Evolutionary conservation across 2,888 invertebrate species (phyloP), one percentile per base, ranked within the genome.

Genomic region (Priocnemis perturbator): DNA sequence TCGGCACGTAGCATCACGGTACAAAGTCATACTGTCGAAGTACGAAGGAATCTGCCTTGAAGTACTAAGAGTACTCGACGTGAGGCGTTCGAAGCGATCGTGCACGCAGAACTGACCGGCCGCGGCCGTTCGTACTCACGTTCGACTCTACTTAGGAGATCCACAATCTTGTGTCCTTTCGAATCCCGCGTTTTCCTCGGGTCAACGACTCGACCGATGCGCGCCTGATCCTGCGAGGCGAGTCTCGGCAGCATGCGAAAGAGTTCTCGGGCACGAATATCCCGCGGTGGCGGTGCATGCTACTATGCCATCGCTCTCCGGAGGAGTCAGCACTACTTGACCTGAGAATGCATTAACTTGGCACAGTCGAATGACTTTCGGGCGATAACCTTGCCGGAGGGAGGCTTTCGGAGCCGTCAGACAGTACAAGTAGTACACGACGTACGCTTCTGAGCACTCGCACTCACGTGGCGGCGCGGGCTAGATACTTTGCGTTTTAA

Each of bases 191-290:
- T 76, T 78, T 75, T 74, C 63, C 60, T n/a, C 68, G 78, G 83
- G 83, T 85, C 85, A 85, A 83, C 78, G 84, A 84, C 83, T 83
- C 53, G 17, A 68, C 72, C 78, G 76, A 78, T 37, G 37, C 74
- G 37, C 74, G 74, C 69, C 72, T 78, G 75, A 76, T 82, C 75
- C 71, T 70, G 81, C 64, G 67, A 76, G 69, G 71, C 68, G 65
- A 75, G 71, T 74, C 65, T 71, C 72, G 73, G 71, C 74, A 74
- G 14, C 83, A 75, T 77, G 76, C 80, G 73, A 79, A 81, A 81
- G 75, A 76, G 69, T 73, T 73, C 72, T 61, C 65, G 73, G 62
- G 70, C 67, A 72, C 77, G 66, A 78, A 83, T 75, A 60, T 19
- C 20, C 58, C 30, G 21, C n/a, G n/a, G n/a, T 59, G 56, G 52